Base-by-base conservation (phyloP, 2,888 invertebrate genomes). In the Drosophila nr. medialis region DNA sequence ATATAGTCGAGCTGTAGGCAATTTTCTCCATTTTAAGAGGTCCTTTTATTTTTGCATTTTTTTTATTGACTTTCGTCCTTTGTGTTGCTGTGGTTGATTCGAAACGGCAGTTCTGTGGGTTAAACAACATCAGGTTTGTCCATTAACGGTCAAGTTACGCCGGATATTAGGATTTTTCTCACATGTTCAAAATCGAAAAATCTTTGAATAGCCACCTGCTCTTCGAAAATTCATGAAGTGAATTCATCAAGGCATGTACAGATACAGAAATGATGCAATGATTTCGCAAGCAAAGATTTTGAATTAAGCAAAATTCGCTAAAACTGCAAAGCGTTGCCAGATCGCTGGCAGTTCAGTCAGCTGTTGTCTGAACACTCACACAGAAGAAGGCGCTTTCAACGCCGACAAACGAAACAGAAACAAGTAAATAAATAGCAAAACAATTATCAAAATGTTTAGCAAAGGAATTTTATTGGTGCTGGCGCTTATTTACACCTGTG, bases 321-420 rank as follows among this genome's bases (percentile, higher is more conserved):
- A 13, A 27, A 24, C 24, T 4, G 15, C 21, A 24, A 2, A 45
- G 70, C 40, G 70, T 58, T 64, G 63, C 58, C 69, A 72, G 62
- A 58, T 15, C 15, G 11, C 38, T 29, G 63, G 54, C 69, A 63
- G 11, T 36, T 18, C 55, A 7, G 11, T 70, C 72, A 72, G 72
- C 72, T 72, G 72, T 71, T 68, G 10, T 4, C 38, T 4, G 7
- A 36, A 27, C 21, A 15, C 29, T 51, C 29, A 59, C 30, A 58
- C 24, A 42, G 13, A n/a, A 11, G 10, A 8, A 48, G 60, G 60
- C 51, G 32, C 48, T 13, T 24, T 45, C 15, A 42, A 60, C 62
- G 32, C 74, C 78, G 77, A 78, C 67, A 56, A 34, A 48, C 48
- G 36, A 56, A 50, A 45, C 0, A 24, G 36, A 51, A 48, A 64